phyloP scores from a whole-genome alignment of 2,113 vertebrate species.

The Amphilophus citrinellus region DNA sequence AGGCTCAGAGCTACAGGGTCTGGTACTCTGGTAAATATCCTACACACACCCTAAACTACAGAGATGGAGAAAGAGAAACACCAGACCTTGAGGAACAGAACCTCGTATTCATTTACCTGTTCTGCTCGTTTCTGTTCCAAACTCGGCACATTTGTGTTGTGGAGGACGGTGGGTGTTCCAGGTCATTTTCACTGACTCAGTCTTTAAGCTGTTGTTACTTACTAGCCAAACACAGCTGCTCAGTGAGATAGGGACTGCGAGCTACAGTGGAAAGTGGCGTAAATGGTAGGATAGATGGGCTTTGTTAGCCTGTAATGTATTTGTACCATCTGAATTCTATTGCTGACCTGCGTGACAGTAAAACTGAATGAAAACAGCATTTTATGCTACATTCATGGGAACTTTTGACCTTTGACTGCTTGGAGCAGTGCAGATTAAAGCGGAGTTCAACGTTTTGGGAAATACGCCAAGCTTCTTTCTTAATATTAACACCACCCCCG shows the following conservation, averaged over 20 bases:
- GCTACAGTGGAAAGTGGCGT: slow-evolving; percentile 1
- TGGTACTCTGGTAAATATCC: slow-evolving; percentile 65
- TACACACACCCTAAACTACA: slow-evolving; percentile 61
- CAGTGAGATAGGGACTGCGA: not conserved
- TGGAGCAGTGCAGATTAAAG: not conserved
- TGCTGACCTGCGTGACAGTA: not conserved
- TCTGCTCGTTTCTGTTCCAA: slow-evolving; percentile 49
- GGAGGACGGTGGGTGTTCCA: not conserved
- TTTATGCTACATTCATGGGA: not conserved
- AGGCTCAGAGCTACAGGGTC: slow-evolving; percentile 31
- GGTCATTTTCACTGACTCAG: slow-evolving; percentile 51
- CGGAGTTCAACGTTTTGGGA: not conserved
- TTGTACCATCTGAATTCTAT: not conserved
- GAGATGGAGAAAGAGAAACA: slow-evolving; percentile 31
- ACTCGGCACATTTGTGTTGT: slow-evolving; percentile 5
- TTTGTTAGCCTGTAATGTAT: not conserved
- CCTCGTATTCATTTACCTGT: slow-evolving; percentile 35
- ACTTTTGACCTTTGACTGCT: not conserved
- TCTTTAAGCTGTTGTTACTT: slow-evolving; percentile 45
- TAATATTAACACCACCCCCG: not conserved
- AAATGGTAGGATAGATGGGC: slow-evolving; percentile 1
- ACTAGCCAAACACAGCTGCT: slow-evolving; percentile 58
- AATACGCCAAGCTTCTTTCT: not conserved
- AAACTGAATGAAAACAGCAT: not conserved
- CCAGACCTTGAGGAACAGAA: slow-evolving; percentile 49